These are phyloP conservation scores for Eulemur macaco DNA, from an alignment of 2,113 vertebrate genomes.

Conservation along the genomic window DNA sequence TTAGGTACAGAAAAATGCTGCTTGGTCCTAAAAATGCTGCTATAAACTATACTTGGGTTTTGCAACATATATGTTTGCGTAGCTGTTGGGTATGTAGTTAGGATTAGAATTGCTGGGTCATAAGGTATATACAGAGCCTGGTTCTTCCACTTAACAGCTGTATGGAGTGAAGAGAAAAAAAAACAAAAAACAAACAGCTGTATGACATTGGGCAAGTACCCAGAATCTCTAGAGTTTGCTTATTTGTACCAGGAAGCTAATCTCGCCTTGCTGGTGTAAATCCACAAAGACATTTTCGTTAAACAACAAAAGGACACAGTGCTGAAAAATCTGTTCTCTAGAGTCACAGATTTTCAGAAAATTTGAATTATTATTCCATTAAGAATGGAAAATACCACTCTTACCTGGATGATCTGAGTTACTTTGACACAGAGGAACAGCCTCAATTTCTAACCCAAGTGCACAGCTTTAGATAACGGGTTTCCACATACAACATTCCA, in stretches of 20 bases:
- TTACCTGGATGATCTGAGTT: conserved; percentile 14
- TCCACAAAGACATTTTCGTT: background rate
- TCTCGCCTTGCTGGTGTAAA: background rate
- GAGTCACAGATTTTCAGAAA: conserved; percentile 40
- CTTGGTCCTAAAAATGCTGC: conserved; percentile 9
- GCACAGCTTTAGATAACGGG: conserved; percentile 64
- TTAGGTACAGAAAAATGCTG: background rate
- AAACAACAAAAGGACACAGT: conserved; percentile 12
- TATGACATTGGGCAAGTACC: background rate
- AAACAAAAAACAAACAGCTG: background rate
- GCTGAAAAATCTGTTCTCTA: conserved; percentile 33
- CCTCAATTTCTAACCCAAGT: conserved; percentile 58
- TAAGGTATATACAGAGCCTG: background rate
- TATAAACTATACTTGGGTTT: conserved; percentile 10
- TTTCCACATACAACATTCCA: conserved; percentile 59
- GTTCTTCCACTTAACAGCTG: background rate
- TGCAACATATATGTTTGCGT: background rate
- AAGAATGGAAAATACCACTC: background rate
- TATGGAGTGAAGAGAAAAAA: too few species aligned
- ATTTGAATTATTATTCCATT: background rate
- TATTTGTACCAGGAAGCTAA: conserved; percentile 40
- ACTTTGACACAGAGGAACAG: conserved; percentile 44
- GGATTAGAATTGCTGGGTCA: background rate
- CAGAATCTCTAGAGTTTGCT: background rate
- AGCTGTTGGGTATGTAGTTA: background rate